These are phyloP conservation scores for Hippoglossus stenolepis DNA, from an alignment of 2,113 vertebrate species.

Conservation along the genomic window DNA sequence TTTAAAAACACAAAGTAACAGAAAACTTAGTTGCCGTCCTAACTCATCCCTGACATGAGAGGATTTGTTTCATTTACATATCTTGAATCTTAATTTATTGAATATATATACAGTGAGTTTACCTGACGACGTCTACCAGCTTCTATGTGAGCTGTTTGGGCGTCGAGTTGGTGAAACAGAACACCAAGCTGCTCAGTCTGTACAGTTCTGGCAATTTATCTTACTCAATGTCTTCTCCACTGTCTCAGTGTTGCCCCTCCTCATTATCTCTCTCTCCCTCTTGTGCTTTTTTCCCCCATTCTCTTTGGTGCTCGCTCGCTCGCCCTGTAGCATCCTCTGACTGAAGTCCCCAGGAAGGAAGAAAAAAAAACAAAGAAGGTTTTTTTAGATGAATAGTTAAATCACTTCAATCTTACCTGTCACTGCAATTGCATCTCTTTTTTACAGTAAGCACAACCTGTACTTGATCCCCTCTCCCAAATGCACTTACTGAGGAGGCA, in stretches of 20 bases:
- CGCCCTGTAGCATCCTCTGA: constrained; percentile 1
- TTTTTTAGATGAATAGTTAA: neutral
- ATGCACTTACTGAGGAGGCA: neutral
- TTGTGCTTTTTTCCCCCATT: neutral
- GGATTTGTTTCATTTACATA: neutral
- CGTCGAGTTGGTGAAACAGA: neutral
- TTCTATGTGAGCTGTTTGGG: neutral
- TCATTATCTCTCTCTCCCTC: constrained; percentile 9
- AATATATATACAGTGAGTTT: neutral
- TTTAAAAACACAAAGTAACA: too few species aligned
- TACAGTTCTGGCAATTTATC: neutral
- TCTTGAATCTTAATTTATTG: neutral
- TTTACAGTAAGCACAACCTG: constrained; percentile 1
- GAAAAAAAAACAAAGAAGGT: neutral
- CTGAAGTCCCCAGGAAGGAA: constrained; percentile 9
- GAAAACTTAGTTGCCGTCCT: too few species aligned
- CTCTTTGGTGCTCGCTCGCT: constrained; percentile 2
- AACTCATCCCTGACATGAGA: too few species aligned
- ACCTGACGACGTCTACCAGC: too few species aligned
- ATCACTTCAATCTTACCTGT: constrained; percentile 15
- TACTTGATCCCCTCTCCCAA: neutral
- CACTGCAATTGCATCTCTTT: constrained; percentile 9
- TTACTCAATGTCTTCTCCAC: neutral
- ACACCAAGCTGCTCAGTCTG: neutral
- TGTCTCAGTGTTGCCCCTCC: constrained; percentile 1